Evolutionary conservation across 2,113 vertebrate genomes (phyloP).

Genomic region (Ceratotherium simum): DNA sequence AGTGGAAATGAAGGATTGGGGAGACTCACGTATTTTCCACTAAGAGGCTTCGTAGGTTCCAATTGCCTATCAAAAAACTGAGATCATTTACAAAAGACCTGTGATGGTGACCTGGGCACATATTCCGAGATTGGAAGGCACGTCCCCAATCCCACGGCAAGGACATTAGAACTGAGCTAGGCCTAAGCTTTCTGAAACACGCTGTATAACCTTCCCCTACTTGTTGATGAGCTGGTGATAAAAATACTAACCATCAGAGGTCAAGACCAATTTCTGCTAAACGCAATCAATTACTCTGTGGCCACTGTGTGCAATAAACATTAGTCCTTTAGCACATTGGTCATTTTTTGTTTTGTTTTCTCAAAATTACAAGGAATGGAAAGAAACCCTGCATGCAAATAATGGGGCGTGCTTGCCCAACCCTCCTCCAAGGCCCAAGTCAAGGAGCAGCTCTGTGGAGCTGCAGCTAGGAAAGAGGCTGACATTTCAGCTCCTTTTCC

Average conservation of each 20-base stretch:
- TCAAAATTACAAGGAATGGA: constrained; percentile 26
- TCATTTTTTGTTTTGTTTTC: neutral
- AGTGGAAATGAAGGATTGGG: neutral
- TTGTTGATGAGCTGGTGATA: neutral
- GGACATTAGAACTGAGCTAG: neutral
- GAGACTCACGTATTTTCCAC: constrained; percentile 7
- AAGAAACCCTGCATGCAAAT: neutral
- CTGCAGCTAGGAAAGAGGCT: neutral
- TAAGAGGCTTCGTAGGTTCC: neutral
- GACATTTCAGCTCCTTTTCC: neutral
- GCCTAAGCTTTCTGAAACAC: neutral
- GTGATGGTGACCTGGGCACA: neutral
- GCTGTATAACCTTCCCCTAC: neutral
- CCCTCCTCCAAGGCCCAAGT: neutral
- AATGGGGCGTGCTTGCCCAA: neutral
- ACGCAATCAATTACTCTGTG: neutral
- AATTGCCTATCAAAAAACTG: neutral
- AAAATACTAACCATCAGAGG: neutral
- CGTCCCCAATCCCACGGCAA: neutral
- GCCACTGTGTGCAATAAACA: neutral
- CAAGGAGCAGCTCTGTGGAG: neutral
- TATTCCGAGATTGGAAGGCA: neutral
- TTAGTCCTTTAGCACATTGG: neutral
- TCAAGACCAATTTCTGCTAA: neutral
- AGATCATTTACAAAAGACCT: neutral